A percentile compares a stretch with the other conserved stretches of the same genome.
Evolutionary conservation across 2,888 invertebrate species (phyloP).

Genomic region (Tenthredo livida): DNA sequence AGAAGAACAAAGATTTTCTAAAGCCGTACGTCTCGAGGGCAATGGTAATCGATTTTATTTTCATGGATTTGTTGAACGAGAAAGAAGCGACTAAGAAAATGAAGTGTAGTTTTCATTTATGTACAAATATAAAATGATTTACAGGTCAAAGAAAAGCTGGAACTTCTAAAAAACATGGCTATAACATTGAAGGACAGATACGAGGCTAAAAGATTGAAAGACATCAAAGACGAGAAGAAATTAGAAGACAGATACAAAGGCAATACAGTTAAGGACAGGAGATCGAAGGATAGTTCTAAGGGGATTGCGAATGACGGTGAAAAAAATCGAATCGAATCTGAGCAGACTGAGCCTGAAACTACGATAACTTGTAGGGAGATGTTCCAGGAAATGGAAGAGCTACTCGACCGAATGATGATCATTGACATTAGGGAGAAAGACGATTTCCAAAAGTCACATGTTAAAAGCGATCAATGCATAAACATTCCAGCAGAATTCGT

Average conservation of each 20-base stretch:
- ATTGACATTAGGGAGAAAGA: conserved; percentile 86
- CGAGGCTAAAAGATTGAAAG: conserved; percentile 56
- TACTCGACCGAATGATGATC: conserved; percentile 82
- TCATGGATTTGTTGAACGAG: background rate
- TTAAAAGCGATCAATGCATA: conserved; percentile 83
- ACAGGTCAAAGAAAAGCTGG: conserved; percentile 80
- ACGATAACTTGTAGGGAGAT: conserved; percentile 83
- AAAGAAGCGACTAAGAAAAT: conserved; percentile 6
- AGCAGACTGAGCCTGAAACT: conserved; percentile 77
- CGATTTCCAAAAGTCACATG: conserved; percentile 85
- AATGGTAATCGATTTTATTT: conserved; percentile 58
- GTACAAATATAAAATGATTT: conserved; percentile 52
- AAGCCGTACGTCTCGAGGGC: conserved; percentile 64
- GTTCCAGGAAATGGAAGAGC: conserved; percentile 82
- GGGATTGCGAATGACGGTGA: conserved; percentile 53
- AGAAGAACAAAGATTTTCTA: conserved; percentile 80
- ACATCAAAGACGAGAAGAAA: background rate
- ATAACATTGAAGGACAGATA: conserved; percentile 81
- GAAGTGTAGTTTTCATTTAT: background rate
- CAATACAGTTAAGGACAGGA: no score
- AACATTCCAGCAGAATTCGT: conserved; percentile 89
- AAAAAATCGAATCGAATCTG: conserved; percentile 56
- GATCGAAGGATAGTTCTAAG: conserved; percentile 5
- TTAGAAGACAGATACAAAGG: no score
- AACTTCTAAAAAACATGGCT: conserved; percentile 82